phyloP scores from a whole-genome alignment of 2,113 vertebrate genomes.

The Mirza zaza region DNA sequence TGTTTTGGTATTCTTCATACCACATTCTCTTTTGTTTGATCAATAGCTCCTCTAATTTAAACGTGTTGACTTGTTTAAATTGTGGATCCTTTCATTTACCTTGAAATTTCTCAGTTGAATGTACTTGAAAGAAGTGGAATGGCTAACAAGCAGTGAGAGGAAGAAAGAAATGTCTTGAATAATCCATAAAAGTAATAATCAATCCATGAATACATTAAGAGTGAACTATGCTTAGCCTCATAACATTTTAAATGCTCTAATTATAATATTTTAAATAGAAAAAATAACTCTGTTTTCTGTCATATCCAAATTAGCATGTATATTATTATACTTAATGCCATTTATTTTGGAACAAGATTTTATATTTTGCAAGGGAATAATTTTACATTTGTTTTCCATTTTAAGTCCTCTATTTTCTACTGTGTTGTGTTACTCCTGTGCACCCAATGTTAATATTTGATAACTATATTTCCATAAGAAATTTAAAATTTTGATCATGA shows the following conservation, averaged over 20 bases:
- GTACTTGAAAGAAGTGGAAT: slow-evolving; percentile 32
- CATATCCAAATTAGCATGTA: slow-evolving; percentile 30
- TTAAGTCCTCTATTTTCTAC: slow-evolving; percentile 32
- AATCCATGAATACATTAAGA: slow-evolving; percentile 35
- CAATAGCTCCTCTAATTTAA: not conserved
- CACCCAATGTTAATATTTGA: slow-evolving; percentile 33
- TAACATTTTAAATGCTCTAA: slow-evolving; percentile 44
- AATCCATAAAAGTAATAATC: slow-evolving; percentile 64
- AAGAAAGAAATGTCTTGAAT: slow-evolving; percentile 49
- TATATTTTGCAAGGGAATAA: slow-evolving; percentile 42
- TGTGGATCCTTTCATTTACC: slow-evolving; percentile 8
- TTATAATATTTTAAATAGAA: slow-evolving; percentile 59
- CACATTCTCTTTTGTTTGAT: not conserved
- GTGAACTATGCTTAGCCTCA: slow-evolving; percentile 57
- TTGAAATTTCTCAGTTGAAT: slow-evolving; percentile 14
- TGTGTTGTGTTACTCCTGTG: not conserved
- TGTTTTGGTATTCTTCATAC: not conserved
- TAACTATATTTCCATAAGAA: not conserved
- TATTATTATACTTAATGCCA: slow-evolving; percentile 27
- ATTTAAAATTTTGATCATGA: not conserved
- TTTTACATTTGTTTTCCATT: slow-evolving; percentile 57
- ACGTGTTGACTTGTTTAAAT: slow-evolving; percentile 15
- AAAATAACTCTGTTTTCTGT: slow-evolving; percentile 62
- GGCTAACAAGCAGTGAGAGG: slow-evolving; percentile 3
- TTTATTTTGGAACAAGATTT: slow-evolving; percentile 60